A percentile compares a stretch with the other conserved stretches of the same genome.
These are phyloP conservation scores for Ctenopoma multispine DNA, from an alignment of 2,797 vertebrate genomes.

Conservation along the genomic window DNA sequence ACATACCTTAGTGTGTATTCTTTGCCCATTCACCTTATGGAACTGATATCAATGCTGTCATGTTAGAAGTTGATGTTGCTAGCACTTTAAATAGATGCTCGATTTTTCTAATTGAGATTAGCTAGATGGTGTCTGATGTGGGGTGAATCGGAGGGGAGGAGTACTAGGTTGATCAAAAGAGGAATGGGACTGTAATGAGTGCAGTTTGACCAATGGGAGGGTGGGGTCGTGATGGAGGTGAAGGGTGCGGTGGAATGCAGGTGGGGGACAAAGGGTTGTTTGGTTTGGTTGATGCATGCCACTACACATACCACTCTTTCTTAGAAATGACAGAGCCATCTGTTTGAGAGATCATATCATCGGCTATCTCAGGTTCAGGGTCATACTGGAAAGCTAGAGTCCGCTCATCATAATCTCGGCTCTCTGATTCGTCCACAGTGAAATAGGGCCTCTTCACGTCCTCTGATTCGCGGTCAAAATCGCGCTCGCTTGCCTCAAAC, in stretches of 20 bases:
- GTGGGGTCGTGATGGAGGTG: constrained; percentile 61
- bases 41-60: constrained; percentile 61
- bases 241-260: constrained; percentile 66
- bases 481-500: constrained; percentile 91
- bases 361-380: constrained; percentile 93
- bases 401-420: constrained; percentile 91
- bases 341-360: constrained; percentile 98
- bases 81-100: constrained; percentile 73
- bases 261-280: constrained; percentile 58
- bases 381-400: constrained; percentile 97
- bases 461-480: constrained; percentile 87
- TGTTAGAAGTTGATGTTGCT: constrained; percentile 64
- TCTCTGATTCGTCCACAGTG: constrained; percentile 95
- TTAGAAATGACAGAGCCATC: constrained; percentile 99
- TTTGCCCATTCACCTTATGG: constrained; percentile 70
- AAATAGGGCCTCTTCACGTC: constrained; percentile 98
- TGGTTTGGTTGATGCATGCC: constrained; percentile 72
- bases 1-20: constrained; percentile 73
- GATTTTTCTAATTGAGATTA: constrained; percentile 70
- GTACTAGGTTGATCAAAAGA: constrained; percentile 26
- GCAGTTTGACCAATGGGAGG: constrained; percentile 63
- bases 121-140: constrained; percentile 74
- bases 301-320: constrained; percentile 99
- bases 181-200: constrained; percentile 49
- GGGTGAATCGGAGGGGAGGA: constrained; percentile 19